A percentile compares a stretch with the other conserved stretches of the same genome.
Conservation (phyloP, 1,140 invertebrate species). For the Pseudomyrmex concolor region DNA sequence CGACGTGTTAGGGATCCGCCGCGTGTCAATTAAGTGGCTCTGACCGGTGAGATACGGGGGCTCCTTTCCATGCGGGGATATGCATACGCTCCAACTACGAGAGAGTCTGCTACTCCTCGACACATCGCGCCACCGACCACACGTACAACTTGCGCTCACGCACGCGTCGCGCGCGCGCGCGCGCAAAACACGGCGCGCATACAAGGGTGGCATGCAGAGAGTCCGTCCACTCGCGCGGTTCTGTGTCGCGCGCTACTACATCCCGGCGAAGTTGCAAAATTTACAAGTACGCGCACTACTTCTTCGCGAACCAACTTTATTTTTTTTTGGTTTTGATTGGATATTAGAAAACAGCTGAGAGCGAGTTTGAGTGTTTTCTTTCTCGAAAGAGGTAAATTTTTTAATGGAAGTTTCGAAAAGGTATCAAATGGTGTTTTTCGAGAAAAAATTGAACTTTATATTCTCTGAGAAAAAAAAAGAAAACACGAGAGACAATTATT, state of each 20-base stretch:
- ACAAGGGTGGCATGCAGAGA: background rate
- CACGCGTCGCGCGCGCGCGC: constrained; percentile 4
- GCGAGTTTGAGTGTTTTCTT: too few relatives aligned
- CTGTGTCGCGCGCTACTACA: background rate
- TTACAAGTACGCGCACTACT: background rate
- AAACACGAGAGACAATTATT: too few relatives aligned
- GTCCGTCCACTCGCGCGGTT: background rate
- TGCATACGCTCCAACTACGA: constrained; percentile 71
- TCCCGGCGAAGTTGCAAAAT: constrained; percentile 25
- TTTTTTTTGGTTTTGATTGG: background rate
- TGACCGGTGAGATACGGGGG: constrained; percentile 83
- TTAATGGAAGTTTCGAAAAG: too few relatives aligned
- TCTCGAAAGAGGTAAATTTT: too few relatives aligned
- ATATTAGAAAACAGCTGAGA: background rate
- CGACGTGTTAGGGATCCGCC: constrained; percentile 83
- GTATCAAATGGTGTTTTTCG: too few relatives aligned
- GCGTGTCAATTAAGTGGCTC: constrained; percentile 85
- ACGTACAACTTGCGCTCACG: constrained; percentile 22
- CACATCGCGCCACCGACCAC: constrained; percentile 37
- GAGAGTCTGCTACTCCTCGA: constrained; percentile 48
- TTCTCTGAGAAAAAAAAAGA: too few relatives aligned
- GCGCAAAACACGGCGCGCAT: constrained; percentile 35
- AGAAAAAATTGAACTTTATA: too few relatives aligned
- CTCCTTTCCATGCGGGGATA: constrained; percentile 81
- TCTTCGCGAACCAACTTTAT: too few relatives aligned